Base-by-base conservation (phyloP, 2,888 invertebrate species). In the Melipona beecheii region DNA sequence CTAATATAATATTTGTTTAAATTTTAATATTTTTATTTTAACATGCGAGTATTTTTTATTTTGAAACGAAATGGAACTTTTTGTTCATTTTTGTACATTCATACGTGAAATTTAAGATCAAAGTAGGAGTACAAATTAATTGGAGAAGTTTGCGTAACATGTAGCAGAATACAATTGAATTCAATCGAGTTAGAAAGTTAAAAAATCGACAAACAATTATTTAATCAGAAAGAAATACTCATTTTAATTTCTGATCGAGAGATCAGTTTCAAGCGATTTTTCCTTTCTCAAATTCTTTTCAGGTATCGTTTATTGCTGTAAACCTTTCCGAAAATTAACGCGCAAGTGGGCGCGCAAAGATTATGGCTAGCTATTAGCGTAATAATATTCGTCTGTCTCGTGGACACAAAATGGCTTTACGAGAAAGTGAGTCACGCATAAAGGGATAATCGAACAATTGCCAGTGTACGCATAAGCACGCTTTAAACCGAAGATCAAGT, bases 351-450 rank as follows among this genome's bases (percentile, higher is more conserved):
- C 31, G 77, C 58, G 36, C 75, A 73, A 75, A 77, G 87, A 74
- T 84, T 77, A 78, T 72, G 69, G 58, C 60, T 77, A 77, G 21
- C 58, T 74, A 76, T 80, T 83, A 84, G 65, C 77, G 72, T 79
- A 83, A 86, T 77, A 87, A 87, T 84, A 83, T 75, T 82, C 74
- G 72, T 76, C 71, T 69, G 84, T 78, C 69, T 66, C 56, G 78
- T 36, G 74, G 54, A 27, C 66, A 70, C 60, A n/a, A 52, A 83
- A 74, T 72, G 80, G 74, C 79, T n/a, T 70, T 78, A 85, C 84
- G 82, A 83, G 88, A 89, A 89, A 89, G 81, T 89, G 89, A 89
- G 83, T 89, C 89, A 89, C 81, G n/a, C 81, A 84, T 83, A 84
- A 89, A 89, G 89, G n/a, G n/a, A n/a, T n/a, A n/a, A n/a, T n/a